Conservation (phyloP, 2,113 vertebrate species). For the Chlamydotis undulata region DNA sequence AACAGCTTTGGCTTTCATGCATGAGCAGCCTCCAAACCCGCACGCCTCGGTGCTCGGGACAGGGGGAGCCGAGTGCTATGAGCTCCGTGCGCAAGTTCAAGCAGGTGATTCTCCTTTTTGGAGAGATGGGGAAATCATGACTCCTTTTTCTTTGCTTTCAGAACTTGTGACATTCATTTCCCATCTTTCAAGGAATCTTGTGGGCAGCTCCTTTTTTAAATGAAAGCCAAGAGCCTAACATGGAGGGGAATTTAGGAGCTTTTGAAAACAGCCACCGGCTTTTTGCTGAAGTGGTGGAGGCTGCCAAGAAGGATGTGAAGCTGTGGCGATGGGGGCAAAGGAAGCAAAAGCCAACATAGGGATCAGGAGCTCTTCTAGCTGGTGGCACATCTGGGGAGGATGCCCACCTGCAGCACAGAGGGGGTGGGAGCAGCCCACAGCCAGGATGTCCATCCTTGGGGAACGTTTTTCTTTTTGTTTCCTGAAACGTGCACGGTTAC, state of each 20-base stretch:
- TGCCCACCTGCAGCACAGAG: neutral
- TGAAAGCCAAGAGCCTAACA: neutral
- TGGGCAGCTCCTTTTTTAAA: neutral
- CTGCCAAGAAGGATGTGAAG: neutral
- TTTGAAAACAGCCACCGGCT: neutral
- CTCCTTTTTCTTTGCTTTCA: neutral
- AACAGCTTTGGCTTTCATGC: conserved; percentile 14
- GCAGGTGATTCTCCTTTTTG: neutral
- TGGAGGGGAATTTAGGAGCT: neutral
- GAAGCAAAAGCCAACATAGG: neutral
- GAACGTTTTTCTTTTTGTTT: neutral
- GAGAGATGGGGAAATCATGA: neutral
- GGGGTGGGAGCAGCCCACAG: neutral
- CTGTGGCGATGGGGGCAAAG: neutral
- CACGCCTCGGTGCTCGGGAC: neutral
- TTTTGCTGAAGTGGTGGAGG: neutral
- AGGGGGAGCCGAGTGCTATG: neutral
- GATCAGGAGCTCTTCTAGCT: neutral
- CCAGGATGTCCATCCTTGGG: neutral
- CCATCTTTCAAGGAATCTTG: neutral
- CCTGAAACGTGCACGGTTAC: neutral
- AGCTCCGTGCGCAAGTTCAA: neutral
- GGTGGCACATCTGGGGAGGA: neutral
- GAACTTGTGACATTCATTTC: neutral
- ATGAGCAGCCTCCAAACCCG: neutral